phyloP scores from a whole-genome alignment of 1,140 invertebrate genomes.

The Zeugodacus cucurbitae region DNA sequence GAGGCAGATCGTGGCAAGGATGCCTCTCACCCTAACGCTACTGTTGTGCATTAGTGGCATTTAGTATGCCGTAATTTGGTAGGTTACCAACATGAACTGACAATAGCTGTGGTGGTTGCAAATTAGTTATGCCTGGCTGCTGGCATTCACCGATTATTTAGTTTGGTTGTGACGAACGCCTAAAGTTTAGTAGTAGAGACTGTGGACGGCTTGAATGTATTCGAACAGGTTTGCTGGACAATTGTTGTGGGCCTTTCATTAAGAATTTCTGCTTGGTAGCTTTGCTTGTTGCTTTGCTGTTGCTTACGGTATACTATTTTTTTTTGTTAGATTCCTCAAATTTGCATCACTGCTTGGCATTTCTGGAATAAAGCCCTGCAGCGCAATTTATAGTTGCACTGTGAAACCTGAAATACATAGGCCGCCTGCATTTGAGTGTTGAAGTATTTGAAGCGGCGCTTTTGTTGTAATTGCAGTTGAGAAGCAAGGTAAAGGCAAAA shows the following conservation, averaged over 20 bases:
- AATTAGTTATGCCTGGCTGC: slow-evolving; percentile 3
- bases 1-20: neutral
- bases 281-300: neutral
- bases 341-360: neutral
- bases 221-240: neutral
- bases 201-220: neutral
- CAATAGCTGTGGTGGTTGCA: neutral
- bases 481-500: neutral
- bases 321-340: neutral
- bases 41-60: too few relatives aligned
- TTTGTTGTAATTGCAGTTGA: neutral
- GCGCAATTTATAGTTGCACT: neutral
- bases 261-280: neutral
- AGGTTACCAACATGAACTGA: neutral
- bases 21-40: neutral
- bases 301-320: neutral
- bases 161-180: neutral
- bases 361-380: neutral
- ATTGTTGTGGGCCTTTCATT: slow-evolving; percentile 10
- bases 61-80: too few relatives aligned
- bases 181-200: too few relatives aligned
- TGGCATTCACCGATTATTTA: neutral
- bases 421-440: too few relatives aligned
- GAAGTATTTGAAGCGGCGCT: too few relatives aligned
- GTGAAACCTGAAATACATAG: too few relatives aligned